Evolutionary conservation across 37 sponge, comb jelly and placozoan genomes (phyloP).

Genomic region (Crambe crambe): DNA sequence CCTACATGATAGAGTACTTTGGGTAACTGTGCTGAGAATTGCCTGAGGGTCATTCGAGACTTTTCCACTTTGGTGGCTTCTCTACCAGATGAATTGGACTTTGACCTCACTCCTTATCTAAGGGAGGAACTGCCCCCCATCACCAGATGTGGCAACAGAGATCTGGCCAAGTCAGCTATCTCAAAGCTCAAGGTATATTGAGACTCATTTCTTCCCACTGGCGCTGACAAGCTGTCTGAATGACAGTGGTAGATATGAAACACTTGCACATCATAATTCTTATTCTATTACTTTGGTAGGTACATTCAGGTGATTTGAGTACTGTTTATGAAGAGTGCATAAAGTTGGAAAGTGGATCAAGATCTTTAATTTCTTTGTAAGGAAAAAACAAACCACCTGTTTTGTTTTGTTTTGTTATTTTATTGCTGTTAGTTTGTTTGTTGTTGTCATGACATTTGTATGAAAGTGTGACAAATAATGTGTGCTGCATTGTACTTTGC

Average conservation of each 20-base stretch:
- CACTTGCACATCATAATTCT: neutral
- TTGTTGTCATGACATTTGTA: neutral
- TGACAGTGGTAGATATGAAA: too few species aligned
- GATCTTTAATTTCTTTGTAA: neutral
- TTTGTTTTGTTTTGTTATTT: neutral
- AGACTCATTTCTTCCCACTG: neutral
- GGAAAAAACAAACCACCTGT: neutral
- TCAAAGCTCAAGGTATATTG: neutral
- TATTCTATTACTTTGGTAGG: neutral
- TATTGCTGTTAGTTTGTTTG: neutral
- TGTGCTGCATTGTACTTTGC: neutral
- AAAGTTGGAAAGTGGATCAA: neutral
- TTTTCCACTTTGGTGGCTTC: neutral
- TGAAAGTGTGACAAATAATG: too few species aligned
- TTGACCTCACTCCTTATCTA: constrained; percentile 14
- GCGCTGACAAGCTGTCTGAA: neutral
- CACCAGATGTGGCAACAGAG: constrained; percentile 14
- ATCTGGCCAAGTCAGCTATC: constrained; percentile 1
- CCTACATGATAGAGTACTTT: constrained; percentile 24
- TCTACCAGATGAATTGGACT: constrained; percentile 25
- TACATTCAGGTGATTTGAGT: neutral
- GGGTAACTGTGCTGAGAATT: constrained; percentile 16
- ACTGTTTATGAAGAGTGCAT: neutral
- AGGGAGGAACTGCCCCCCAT: constrained; percentile 4
- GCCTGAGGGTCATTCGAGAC: neutral